Base-by-base conservation (phyloP, 2,888 invertebrate species). In the Melikaiella ostensackeni region DNA sequence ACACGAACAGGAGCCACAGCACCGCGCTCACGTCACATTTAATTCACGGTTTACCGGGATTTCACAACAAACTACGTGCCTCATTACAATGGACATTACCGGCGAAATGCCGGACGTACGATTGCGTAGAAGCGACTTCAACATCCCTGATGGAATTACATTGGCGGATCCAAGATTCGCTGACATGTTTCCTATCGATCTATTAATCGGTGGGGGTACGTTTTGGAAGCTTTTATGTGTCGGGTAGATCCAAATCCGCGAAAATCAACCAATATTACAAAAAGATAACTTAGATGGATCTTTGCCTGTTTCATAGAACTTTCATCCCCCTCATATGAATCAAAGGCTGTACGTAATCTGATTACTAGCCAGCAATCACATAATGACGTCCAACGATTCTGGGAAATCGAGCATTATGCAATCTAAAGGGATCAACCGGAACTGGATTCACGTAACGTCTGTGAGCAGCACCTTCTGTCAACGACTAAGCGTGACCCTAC, bases 241-340 rank as follows among this genome's bases (percentile, higher is more conserved):
- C 30, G 76, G 79, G 3, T 79, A 80, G 59, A 75, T 80, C 38
- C 61, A 73, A 11, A 30, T 75, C n/a, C 42, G 46, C 13, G 55
- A 63, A 4, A 35, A 77, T 11, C 57, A 64, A 46, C 77, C 74
- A 21, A 74, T 75, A 0, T 35, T 77, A 3, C 77, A 77, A 11
- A 75, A 78, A 50, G 77, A 1, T 70, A 78, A 27, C 79, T 85
- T 13, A 86, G 87, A 13, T 86, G 86, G 85, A 74, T 86, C 19
- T 75, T 83, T 11, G 76, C 80, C 0, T 81, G 83, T 19, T 50
- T 7, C 1, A 50, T n/a, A 19, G 59, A 38, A 19, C 46, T 63
- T 16, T 6, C 30, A 6, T 13, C 16, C 5, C 19, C 30, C 13
- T 6, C 8, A n/a, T 11, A 27, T 3, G 50, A 19, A 6, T 33